Evolutionary conservation across 2,113 vertebrate species (phyloP), one percentile per base, ranked within the genome.

Genomic region (Myotis davidii): DNA sequence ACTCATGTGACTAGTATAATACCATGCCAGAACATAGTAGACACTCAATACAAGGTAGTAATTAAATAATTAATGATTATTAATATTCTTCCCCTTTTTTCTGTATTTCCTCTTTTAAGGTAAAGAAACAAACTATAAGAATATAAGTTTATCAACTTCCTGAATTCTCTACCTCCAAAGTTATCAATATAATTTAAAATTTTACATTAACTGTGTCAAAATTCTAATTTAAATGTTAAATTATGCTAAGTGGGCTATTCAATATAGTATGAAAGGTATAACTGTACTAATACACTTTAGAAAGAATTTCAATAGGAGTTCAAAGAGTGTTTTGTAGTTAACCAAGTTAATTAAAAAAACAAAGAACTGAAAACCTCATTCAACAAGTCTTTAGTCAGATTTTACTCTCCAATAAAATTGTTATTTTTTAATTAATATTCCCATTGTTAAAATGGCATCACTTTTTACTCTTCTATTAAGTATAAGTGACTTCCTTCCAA

Each of bases 151-250:
- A 73, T 91, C 37, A 82, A 59, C 82, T 91, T 94, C 65, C 77
- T 94, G 39, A 94, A 77, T 72, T 85, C 59, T 39, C 39, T 88
- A 82, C 18, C 37, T 88, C 25, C 65, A 97, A 91, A 16, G 3
- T 91, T 88, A 85, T 56, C 6, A 50, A 70, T 61, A 65, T 77
- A 94, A 72, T 69, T 91, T 59, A 72, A 79, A 96, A 61, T 61
- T 91, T 37, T 56, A 54, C 2, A 73, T 18, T 70, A 85, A 81
- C n/a, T 50, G 7, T n/a, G 8, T 87, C 20, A 92, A 97, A 87
- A 90, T 52, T 77, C 37, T 56, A 84, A 77, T 34, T 91, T 79
- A 89, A 86, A 72, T 61, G 83, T 48, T 88, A 90, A 85, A 94
- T 64, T 86, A 54, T 86, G 78, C 5, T 82, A 29, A 27, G 5